These are phyloP conservation scores for Xanthorhoe designata DNA, from an alignment of 2,888 invertebrate species.

Conservation along the genomic window DNA sequence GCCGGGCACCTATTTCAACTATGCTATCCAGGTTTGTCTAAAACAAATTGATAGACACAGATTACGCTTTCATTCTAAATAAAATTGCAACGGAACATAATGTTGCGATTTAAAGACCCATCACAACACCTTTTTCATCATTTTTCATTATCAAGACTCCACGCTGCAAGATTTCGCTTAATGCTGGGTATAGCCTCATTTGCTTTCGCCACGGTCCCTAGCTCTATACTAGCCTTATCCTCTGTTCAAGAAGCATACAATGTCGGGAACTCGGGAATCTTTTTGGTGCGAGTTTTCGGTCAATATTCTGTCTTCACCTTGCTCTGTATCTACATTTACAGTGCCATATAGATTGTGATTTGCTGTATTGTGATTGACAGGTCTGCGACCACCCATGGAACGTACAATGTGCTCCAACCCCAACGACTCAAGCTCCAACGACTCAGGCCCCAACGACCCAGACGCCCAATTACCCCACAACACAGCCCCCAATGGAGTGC, in stretches of 20 bases:
- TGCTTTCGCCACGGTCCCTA: no score
- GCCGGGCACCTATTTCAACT: conserved; percentile 48
- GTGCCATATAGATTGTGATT: neutral
- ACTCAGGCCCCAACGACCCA: conserved; percentile 3
- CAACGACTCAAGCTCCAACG: neutral
- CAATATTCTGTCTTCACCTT: no score
- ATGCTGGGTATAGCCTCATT: no score
- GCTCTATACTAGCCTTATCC: no score
- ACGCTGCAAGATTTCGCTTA: no score
- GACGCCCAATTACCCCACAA: conserved; percentile 15
- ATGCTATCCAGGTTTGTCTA: conserved; percentile 43
- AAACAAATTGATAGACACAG: conserved; percentile 4
- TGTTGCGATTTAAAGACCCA: neutral
- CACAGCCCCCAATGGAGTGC: conserved; percentile 19
- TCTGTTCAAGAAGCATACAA: no score
- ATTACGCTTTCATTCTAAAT: no score
- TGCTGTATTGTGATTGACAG: neutral
- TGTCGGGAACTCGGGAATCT: no score
- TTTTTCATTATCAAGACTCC: no score
- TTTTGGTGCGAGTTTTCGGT: no score
- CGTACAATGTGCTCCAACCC: neutral
- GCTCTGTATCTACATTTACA: no score
- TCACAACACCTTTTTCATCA: no score
- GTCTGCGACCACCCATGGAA: neutral
- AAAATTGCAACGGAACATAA: neutral